Conservation (phyloP, 2,113 vertebrate genomes). For the Gasterosteus aculeatus region DNA sequence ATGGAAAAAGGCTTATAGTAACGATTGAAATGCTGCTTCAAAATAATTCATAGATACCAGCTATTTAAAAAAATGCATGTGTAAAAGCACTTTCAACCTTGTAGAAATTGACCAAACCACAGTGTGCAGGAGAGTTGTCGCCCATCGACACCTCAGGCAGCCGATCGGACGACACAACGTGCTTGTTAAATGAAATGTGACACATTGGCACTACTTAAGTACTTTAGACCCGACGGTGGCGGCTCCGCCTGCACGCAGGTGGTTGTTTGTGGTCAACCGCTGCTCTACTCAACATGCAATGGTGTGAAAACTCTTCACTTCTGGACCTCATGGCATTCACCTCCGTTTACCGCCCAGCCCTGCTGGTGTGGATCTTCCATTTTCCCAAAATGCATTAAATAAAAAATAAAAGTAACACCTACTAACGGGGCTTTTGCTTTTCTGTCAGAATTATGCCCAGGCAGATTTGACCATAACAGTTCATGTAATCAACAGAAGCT, state of each 20-base stretch:
- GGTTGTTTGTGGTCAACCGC: neutral
- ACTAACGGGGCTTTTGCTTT: neutral
- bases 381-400: neutral
- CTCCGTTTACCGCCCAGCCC: neutral
- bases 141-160: neutral
- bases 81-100: constrained; percentile 79
- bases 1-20: constrained; percentile 87
- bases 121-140: constrained; percentile 76
- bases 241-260: no score
- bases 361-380: neutral
- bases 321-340: neutral
- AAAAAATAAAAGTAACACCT: constrained; percentile 21
- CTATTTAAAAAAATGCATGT: constrained; percentile 85
- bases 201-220: neutral
- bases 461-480: neutral
- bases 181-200: constrained; percentile 4
- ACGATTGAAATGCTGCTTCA: constrained; percentile 91
- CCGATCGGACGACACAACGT: constrained; percentile 23
- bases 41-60: constrained; percentile 98
- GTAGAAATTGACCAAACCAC: constrained; percentile 85
- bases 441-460: neutral
- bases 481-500: constrained; percentile 10
- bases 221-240: neutral
- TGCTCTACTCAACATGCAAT: neutral
- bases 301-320: neutral